A percentile compares a stretch with the other conserved stretches of the same genome.
Evolutionary conservation across 2,888 invertebrate species (phyloP).

Genomic region (Fragum sueziense): DNA sequence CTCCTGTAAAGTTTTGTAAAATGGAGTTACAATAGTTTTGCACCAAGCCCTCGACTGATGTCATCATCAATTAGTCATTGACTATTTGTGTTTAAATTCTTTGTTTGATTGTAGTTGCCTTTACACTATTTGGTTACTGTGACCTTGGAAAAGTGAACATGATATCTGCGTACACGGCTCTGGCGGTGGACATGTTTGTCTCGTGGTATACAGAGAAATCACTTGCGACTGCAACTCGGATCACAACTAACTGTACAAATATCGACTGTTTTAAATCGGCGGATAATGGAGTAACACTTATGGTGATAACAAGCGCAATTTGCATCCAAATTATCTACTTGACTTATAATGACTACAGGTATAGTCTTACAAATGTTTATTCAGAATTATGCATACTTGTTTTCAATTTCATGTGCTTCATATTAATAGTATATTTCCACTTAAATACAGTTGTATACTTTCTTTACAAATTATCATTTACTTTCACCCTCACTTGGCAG

Average conservation of each 20-base stretch:
- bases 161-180: neutral
- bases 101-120: neutral
- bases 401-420: neutral
- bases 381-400: neutral
- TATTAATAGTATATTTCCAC: neutral
- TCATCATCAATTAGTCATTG: too few species aligned
- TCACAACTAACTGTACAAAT: neutral
- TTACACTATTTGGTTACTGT: neutral
- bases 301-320: too few species aligned
- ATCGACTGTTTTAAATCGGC: too few species aligned
- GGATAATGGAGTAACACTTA: too few species aligned
- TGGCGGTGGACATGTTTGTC: neutral
- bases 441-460: neutral
- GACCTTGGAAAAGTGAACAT: neutral
- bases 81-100: too few species aligned
- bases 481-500: neutral
- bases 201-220: neutral
- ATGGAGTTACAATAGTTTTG: too few species aligned
- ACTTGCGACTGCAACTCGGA: neutral
- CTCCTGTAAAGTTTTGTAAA: too few species aligned
- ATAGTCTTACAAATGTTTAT: too few species aligned
- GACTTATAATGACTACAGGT: too few species aligned
- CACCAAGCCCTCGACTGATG: too few species aligned
- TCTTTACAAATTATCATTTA: neutral
- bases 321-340: too few species aligned